Conservation (phyloP, 1,140 invertebrate genomes). For the Macrosteles quadrilineatus region DNA sequence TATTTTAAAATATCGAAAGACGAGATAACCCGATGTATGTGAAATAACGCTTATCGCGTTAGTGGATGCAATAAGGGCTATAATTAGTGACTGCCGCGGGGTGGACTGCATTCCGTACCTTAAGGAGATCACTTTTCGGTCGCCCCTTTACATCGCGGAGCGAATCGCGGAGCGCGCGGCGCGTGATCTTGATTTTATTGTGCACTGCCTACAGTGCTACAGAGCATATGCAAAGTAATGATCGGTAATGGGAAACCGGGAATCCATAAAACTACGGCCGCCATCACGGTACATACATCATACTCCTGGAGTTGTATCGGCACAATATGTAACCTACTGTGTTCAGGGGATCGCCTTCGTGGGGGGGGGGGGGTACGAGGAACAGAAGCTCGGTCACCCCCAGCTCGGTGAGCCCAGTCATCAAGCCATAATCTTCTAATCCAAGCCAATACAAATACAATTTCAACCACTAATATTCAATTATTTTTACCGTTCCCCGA, state of each 20-base stretch:
- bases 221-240: not conserved
- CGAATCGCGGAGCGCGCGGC: not conserved
- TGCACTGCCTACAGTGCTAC: not conserved
- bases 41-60: slow-evolving; percentile 7
- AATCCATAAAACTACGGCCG: not conserved
- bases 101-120: slow-evolving; percentile 13
- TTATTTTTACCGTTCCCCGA: too few relatives aligned
- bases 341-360: too few relatives aligned
- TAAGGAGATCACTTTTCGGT: slow-evolving; percentile 18
- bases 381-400: too few relatives aligned
- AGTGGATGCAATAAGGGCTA: slow-evolving; percentile 28
- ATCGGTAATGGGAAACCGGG: not conserved
- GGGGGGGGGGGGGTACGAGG: too few relatives aligned
- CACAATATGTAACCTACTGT: too few relatives aligned
- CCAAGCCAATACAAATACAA: too few relatives aligned
- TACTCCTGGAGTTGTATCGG: too few relatives aligned
- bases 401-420: too few relatives aligned
- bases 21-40: slow-evolving; percentile 19
- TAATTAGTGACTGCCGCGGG: slow-evolving; percentile 18
- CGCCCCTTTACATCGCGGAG: slow-evolving; percentile 2
- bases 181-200: not conserved
- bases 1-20: slow-evolving; percentile 32
- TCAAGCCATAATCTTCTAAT: too few relatives aligned
- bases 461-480: too few relatives aligned
- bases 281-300: too few relatives aligned